Percentiles rank a stretch among this genome's conserved stretches.
Evolutionary conservation across 2,888 invertebrate species (phyloP).

Genomic region (Stramonita haemastoma): DNA sequence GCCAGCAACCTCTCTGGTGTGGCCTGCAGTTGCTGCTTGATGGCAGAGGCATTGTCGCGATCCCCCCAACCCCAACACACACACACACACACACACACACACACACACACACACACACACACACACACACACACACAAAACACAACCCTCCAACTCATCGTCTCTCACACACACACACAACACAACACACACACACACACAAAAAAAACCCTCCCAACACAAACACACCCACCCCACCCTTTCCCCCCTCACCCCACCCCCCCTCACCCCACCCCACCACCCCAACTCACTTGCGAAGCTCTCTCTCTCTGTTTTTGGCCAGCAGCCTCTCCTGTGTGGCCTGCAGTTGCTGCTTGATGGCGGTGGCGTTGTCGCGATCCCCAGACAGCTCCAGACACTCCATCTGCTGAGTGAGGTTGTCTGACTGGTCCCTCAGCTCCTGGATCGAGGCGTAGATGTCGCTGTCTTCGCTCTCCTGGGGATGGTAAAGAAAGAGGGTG

Average conservation of each 20-base stretch:
- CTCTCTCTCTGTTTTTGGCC: constrained; percentile 70
- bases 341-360: constrained; percentile 56
- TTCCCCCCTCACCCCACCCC: not conserved
- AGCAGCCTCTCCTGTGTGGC: constrained; percentile 67
- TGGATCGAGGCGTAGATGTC: constrained; percentile 75
- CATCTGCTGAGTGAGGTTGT: constrained; percentile 67
- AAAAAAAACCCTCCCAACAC: not conserved
- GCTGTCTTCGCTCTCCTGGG: constrained; percentile 71
- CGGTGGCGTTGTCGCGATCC: constrained; percentile 54
- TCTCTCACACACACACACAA: too few relatives aligned
- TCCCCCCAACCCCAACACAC: too few relatives aligned
- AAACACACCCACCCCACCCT: not conserved
- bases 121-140: too few relatives aligned
- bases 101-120: too few relatives aligned
- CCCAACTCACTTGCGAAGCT: constrained; percentile 68
- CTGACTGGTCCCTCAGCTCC: constrained; percentile 71
- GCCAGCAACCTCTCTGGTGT: constrained; percentile 68
- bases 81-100: too few relatives aligned
- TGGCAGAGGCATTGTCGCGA: constrained; percentile 51
- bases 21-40: constrained; percentile 58
- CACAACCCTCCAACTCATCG: too few relatives aligned
- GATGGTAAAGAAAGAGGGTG: not conserved
- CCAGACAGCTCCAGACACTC: constrained; percentile 63
- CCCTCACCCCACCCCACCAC: not conserved
- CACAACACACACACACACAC: too few relatives aligned